These are phyloP conservation scores for Nothobranchius kuhntae DNA, from an alignment of 2,113 vertebrate genomes.

Conservation along the genomic window DNA sequence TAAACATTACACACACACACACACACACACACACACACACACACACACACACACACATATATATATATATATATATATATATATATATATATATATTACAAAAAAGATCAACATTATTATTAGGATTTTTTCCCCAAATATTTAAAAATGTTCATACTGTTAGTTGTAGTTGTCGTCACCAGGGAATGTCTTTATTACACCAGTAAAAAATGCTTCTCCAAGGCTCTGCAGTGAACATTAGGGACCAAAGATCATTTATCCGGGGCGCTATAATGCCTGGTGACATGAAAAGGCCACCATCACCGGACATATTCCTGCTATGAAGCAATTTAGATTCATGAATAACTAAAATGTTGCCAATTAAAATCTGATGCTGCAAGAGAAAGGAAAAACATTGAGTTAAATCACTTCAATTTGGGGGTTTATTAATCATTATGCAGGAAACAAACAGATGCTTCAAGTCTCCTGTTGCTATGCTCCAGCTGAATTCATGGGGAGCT, in stretches of 20 bases:
- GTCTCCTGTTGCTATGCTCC: not conserved
- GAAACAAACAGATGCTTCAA: constrained; percentile 20
- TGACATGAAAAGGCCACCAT: constrained; percentile 36
- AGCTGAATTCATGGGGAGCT: not conserved
- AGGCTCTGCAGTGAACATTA: constrained; percentile 17
- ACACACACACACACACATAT: too few relatives aligned
- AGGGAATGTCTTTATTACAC: not conserved
- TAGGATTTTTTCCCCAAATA: too few relatives aligned
- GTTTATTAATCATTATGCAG: constrained; percentile 22
- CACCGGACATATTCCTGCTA: constrained; percentile 26
- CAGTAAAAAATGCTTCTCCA: constrained; percentile 14
- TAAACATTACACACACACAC: too few relatives aligned
- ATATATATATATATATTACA: too few relatives aligned
- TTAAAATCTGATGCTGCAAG: constrained; percentile 34
- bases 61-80: too few relatives aligned
- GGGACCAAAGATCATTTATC: constrained; percentile 41
- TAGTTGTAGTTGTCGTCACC: constrained; percentile 34
- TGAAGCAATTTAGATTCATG: constrained; percentile 50
- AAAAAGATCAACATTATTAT: too few relatives aligned
- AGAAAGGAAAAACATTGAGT: not conserved
- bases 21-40: not conserved
- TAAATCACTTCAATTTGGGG: constrained; percentile 26
- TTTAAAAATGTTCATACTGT: constrained; percentile 1
- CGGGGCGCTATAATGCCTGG: constrained; percentile 5
- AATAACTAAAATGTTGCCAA: constrained; percentile 57